phyloP scores from a whole-genome alignment of 2,888 invertebrate genomes.

The Cataglyphis albicans region DNA sequence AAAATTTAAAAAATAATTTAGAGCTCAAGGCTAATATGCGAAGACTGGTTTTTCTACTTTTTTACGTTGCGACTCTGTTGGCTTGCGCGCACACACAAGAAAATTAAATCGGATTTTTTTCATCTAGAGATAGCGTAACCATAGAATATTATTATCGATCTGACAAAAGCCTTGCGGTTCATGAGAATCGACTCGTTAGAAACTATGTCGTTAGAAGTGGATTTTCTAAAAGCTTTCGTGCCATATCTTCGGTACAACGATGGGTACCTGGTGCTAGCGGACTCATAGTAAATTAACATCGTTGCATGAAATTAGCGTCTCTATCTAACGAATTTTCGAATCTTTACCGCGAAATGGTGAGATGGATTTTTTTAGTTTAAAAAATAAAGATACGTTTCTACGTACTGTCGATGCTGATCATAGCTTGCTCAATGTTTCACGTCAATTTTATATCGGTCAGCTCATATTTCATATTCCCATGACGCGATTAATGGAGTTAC shows the following conservation, averaged over 20 bases:
- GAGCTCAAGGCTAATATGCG: neutral
- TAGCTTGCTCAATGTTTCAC: neutral
- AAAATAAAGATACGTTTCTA: neutral
- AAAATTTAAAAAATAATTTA: slow-evolving; percentile 8
- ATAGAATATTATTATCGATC: slow-evolving; percentile 35
- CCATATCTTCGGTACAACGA: slow-evolving; percentile 30
- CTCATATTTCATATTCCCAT: slow-evolving; percentile 36
- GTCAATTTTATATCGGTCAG: slow-evolving; percentile 29
- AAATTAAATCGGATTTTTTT: slow-evolving; percentile 37
- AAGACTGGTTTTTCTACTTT: neutral
- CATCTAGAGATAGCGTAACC: slow-evolving; percentile 2
- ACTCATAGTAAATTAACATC: slow-evolving; percentile 41
- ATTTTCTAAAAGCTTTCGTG: slow-evolving; percentile 53
- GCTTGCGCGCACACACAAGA: neutral
- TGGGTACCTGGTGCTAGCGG: neutral
- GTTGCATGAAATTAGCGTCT: slow-evolving; percentile 12
- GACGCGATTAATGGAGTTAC: slow-evolving; percentile 43
- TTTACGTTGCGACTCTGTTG: neutral
- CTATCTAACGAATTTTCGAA: slow-evolving; percentile 25
- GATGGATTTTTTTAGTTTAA: neutral
- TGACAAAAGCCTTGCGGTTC: slow-evolving; percentile 28
- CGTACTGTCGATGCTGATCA: neutral
- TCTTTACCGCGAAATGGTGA: neutral
- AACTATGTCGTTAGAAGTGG: slow-evolving; percentile 10
- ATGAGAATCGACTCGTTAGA: slow-evolving; percentile 8